phyloP scores from a whole-genome alignment of 2,113 vertebrate species.

The Dermatemys mawii region DNA sequence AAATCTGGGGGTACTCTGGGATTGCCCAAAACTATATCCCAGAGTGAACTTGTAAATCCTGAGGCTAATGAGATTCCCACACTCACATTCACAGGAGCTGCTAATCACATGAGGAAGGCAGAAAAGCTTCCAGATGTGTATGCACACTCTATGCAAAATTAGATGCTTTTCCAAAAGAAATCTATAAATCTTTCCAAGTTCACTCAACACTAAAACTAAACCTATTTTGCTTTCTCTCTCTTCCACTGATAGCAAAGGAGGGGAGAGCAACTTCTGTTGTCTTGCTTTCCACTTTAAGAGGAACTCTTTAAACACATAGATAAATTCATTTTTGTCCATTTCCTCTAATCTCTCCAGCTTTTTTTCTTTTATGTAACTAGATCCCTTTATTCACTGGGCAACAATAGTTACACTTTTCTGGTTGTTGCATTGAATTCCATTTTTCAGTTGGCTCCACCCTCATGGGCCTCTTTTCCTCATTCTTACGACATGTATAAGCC shows the following conservation, averaged over 20 bases:
- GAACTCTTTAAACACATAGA: not conserved
- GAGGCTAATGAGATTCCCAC: not conserved
- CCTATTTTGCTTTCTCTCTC: not conserved
- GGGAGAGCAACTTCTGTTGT: fast-evolving
- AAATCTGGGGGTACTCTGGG: not conserved
- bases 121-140: no score
- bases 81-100: not conserved
- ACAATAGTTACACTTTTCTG: not conserved
- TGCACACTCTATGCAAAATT: not conserved
- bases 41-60: not conserved
- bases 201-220: not conserved
- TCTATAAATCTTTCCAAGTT: not conserved
- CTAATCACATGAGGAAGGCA: not conserved
- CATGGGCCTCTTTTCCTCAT: not conserved
- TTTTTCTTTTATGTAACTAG: not conserved
- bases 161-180: not conserved
- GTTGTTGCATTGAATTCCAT: not conserved
- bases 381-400: not conserved
- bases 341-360: not conserved
- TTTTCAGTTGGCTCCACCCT: not conserved
- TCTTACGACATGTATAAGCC: not conserved
- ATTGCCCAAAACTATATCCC: not conserved
- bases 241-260: not conserved
- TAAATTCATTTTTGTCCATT: not conserved
- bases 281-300: not conserved